Evolutionary conservation across 1,140 invertebrate species (phyloP).

Genomic region (Drosophila punjabiensis): DNA sequence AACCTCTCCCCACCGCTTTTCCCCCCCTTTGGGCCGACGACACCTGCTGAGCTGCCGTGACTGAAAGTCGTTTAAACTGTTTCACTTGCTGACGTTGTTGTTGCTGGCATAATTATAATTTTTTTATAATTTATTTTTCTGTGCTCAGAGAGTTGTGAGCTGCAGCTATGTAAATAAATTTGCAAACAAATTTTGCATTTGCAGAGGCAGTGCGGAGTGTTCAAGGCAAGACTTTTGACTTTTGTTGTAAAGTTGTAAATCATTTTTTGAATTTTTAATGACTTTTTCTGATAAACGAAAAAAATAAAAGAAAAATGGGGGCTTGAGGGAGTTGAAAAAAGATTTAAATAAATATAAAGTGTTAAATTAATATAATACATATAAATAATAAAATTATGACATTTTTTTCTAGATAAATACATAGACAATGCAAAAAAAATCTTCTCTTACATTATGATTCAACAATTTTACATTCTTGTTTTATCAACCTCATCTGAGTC

Average conservation of each 20-base stretch:
- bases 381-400: no score
- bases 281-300: constrained; percentile 35
- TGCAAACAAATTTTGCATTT: constrained; percentile 29
- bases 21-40: constrained; percentile 11
- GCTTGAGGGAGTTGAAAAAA: not conserved
- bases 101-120: constrained; percentile 47
- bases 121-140: constrained; percentile 17
- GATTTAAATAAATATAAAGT: not conserved
- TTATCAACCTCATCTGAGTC: constrained; percentile 11
- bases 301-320: not conserved
- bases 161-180: constrained; percentile 46
- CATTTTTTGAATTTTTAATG: constrained; percentile 38
- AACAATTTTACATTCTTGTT: not conserved
- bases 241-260: constrained; percentile 33
- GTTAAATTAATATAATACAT: not conserved
- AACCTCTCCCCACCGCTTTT: constrained; percentile 11
- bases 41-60: constrained; percentile 54
- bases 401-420: not conserved
- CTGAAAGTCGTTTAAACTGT: constrained; percentile 58
- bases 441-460: not conserved
- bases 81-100: constrained; percentile 44
- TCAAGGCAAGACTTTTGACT: constrained; percentile 37
- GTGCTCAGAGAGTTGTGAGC: constrained; percentile 27
- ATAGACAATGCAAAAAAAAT: not conserved
- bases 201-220: constrained; percentile 24